Base-by-base conservation (phyloP, 2,888 invertebrate species). In the Dascillus cervinus region DNA sequence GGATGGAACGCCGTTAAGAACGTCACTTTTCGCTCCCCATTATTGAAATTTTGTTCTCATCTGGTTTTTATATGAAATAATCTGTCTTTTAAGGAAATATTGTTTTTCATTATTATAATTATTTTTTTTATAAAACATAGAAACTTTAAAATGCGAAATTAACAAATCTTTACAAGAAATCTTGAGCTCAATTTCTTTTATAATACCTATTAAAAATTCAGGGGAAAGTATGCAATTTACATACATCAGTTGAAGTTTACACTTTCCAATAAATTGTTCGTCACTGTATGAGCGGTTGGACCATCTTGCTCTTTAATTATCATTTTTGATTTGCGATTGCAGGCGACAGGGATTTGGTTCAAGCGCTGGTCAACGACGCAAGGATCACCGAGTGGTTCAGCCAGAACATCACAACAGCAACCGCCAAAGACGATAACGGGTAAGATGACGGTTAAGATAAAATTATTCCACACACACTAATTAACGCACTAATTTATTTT, bases 351-450 rank as follows among this genome's bases (percentile, higher is more conserved):
- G 82, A 84, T 48, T 69, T 92, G 29, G 79, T 92, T 63, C 81
- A 83, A 56, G 83, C 86, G 29, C 66, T 92, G 27, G 83, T 91
- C 1, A 89, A 83, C 55, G 92, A 92, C 61, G 91, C 91, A 4
- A 78, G 85, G 56, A 83, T 84, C 44, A 91, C 92, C 1, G 77
- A 82, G 44, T 86, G 87, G 81, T 90, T 89, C 60, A 81, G 82
- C 46, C 76, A 79, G 44, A 84, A 82, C 56, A 79, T 82, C 46
- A 82, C 79, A 28, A 56, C 50, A 1, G 73, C 74, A 26, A 79
- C 76, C 21, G 76, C 76, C 11, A 79, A 81, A 40, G 83, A 84
- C 47, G 84, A 85, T 44, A 75, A 73, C 59, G 75, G 73, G 79
- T 79, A 69, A 72, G 73, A 61, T 17, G 8, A 6, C 17, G 8